Evolutionary conservation across 1,140 invertebrate genomes (phyloP), one percentile per base, ranked within the genome.

Genomic region (Diprion similis): DNA sequence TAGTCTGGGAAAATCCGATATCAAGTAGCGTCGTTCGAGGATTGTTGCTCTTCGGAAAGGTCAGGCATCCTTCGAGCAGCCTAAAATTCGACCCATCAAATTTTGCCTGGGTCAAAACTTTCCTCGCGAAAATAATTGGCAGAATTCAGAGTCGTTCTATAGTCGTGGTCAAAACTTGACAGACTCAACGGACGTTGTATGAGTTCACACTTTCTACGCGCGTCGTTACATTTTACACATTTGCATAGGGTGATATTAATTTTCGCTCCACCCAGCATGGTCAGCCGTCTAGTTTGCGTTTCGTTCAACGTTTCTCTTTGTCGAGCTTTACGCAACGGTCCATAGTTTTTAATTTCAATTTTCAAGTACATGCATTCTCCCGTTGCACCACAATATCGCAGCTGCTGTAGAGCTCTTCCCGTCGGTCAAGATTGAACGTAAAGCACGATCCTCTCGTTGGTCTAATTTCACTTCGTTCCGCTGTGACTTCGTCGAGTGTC

Each of bases 401-500:
- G 59, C 79, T 77, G 77, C 78, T 71, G 74, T 73, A 78, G 80
- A 79, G 75, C 74, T 72, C 68, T 79, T 74, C 48, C 69, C 71
- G 65, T 45, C 18, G 19, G 4, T 45, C 10, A 10, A 71, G 13
- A 72, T 71, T 17, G 8, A 11, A 68, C 66, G 7, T 18, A 64
- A 17, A 64, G 59, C 17, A 64, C 59, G 1, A 64, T 15, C 59
- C 13, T 7, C 17, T 64, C 47, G 11, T 77, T 73, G 48, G 48
- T 11, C 51, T 71, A 65, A 24, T 45, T 15, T 65, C 13, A 7
- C 10, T 64, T 10, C 19, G 37, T 24, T 71, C 59, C 59, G 59
- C 17, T 1, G 17, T 15, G 13, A 64, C 13, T 15, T 64, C 17
- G 59, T 64, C 13, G 13, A 17, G 59, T 64, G 17, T 18, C 59